These are phyloP conservation scores for Diceros bicornis DNA, from an alignment of 2,797 vertebrate genomes.

Conservation along the genomic window DNA sequence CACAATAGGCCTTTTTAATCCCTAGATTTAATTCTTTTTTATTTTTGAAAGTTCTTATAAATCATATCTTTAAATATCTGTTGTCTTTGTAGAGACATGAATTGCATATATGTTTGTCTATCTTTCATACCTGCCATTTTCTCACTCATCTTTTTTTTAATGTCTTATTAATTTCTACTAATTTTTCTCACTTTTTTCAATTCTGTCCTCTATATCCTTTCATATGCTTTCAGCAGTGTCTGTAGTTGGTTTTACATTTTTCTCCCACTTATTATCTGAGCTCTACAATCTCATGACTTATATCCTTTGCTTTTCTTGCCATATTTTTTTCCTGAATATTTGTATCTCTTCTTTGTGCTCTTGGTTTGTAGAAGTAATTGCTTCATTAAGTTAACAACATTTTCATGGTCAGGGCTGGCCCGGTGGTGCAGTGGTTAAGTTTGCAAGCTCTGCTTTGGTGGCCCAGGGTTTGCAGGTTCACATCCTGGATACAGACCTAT, in stretches of 20 bases:
- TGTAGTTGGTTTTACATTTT: not conserved
- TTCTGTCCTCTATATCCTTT: not conserved
- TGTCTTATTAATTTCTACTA: not conserved
- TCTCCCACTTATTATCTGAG: conserved; percentile 41
- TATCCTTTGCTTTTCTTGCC: not conserved
- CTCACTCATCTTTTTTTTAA: not conserved
- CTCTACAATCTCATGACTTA: not conserved
- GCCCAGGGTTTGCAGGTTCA: too few species aligned
- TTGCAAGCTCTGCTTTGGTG: too few species aligned
- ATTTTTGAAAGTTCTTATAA: conserved; percentile 10
- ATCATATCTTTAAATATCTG: conserved; percentile 28
- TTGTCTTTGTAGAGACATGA: not conserved
- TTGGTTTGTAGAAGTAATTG: conserved; percentile 60
- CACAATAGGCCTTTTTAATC: not conserved
- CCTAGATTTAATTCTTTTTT: not conserved
- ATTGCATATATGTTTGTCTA: not conserved
- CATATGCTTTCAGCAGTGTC: not conserved
- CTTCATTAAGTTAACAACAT: not conserved
- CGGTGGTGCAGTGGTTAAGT: too few species aligned
- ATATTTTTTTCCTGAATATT: not conserved
- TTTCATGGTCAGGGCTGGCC: not conserved
- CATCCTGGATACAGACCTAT: too few species aligned
- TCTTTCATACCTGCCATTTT: not conserved
- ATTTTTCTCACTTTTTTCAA: not conserved
- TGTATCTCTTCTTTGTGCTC: conserved; percentile 23